phyloP scores from a whole-genome alignment of 2,797 vertebrate genomes.

The Taeniopygia guttata region DNA sequence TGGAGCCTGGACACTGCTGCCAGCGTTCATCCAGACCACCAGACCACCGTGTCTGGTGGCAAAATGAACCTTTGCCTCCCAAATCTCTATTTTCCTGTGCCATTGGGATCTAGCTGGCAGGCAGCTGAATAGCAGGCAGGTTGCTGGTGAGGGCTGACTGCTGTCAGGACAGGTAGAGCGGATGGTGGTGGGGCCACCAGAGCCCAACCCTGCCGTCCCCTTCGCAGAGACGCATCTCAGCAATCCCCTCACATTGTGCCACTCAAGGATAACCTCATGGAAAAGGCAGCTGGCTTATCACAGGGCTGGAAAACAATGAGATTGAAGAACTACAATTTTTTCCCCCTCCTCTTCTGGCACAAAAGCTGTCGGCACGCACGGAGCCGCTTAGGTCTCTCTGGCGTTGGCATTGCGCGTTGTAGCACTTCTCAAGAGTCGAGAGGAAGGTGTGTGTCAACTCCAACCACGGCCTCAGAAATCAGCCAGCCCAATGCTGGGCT shows the following conservation, averaged over 20 bases:
- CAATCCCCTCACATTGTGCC: neutral
- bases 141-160: neutral
- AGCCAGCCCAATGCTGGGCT: neutral
- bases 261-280: neutral
- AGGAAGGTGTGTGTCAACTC: neutral
- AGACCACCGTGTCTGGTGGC: neutral
- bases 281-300: neutral
- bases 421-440: neutral
- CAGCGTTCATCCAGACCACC: neutral
- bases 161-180: neutral
- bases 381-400: neutral
- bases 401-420: accelerated
- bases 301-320: neutral
- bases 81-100: too few relatives aligned
- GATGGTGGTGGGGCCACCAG: neutral
- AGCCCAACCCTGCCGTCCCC: neutral
- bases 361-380: accelerated
- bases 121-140: neutral
- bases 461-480: neutral
- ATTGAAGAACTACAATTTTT: neutral
- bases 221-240: accelerated
- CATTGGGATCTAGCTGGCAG: neutral
- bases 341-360: neutral
- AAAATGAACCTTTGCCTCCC: neutral
- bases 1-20: neutral